Evolutionary conservation across 2,888 invertebrate species (phyloP), one percentile per base, ranked within the genome.

Genomic region (Himalopsyche anomala): DNA sequence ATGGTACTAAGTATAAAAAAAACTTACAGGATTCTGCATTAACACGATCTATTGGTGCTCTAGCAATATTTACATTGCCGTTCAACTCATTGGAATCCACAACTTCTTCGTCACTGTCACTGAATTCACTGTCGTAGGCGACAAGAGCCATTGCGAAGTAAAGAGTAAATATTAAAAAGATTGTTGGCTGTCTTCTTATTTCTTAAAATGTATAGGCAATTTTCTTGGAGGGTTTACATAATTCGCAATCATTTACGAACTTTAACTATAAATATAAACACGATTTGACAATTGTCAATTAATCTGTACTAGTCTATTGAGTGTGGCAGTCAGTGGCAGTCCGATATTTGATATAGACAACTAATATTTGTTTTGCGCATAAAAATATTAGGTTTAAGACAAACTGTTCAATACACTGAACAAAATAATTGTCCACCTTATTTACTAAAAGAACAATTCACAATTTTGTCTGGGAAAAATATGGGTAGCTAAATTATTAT

Each of bases 131-230:
- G 38, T 94, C 93, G 45, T 95, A 95, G 0, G 95, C 94, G 69
- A 95, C 95, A 89, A 95, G 91, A 80, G 95, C 94, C 95, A 95
- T 95, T 62, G 62, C 82, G 80, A 12, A 79, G 15, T 79, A 45
- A 45, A 8, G 9, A 11, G 11, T 45, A 9, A 45, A 45, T 45
- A 9, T 11, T 0, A 11, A 45, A 45, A 45, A 45, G 11, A 0
- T 40, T 5, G 5, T 40, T 40, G 40, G 5, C 9, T 8, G 11
- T 45, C 8, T 8, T 15, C 11, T 38, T 74, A 19, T 11, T 74
- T 74, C 11, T 4, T 36, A 74, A 74, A 11, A 69, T 8, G 28
- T 28, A 28, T 28, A 3, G 11, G 9, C 19, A 45, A 45, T 45
- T 45, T 45, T 11, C 45, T 9, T 9, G 6, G 9, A 0, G 45